Evolutionary conservation across 2,888 invertebrate species (phyloP), one percentile per base, ranked within the genome.

Genomic region (Nephrotoma flavescens): DNA sequence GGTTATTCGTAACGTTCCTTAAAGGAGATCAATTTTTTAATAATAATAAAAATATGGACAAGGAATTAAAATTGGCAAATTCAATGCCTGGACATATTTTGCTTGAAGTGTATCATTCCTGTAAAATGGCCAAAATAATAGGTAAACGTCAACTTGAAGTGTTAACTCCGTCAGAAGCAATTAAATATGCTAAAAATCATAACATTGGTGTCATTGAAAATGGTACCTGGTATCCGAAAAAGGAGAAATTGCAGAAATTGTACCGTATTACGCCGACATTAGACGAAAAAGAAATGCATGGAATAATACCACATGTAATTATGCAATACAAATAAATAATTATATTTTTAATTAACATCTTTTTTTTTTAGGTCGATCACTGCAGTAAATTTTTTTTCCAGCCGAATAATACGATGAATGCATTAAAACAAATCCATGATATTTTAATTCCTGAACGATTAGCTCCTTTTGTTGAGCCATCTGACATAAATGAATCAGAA

Each of bases 21-120:
- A 92, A 92, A 47, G 57, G 11, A 11, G 47, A 6, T 85, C 41
- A 84, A 84, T 84, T 6, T 84, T 42, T 15, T 42, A 11, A 15
- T 19, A 83, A 83, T 19, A 41, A 42, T 41, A 42, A 15, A 71
- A 31, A 3, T 7, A 3, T 11, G 11, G 71, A 71, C 4, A 1
- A 71, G 9, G 15, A 71, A 31, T 31, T 31, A 9, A 31, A 31
- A 31, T 71, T 71, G 41, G 42, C 42, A 7, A 42, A 84, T 42
- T 41, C 41, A n/a, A 91, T 93, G 71, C 93, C 93, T 0, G 95
- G 95, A 0, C 93, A 93, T 90, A 94, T 96, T 44, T 91, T 93
- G 11, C 91, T 93, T 31, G 93, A 95, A n/a, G 94, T 97, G 0
- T 96, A 96, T 90, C 94, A 95, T 89, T 95, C 96, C 0, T 89